Evolutionary conservation across 2,113 vertebrate genomes (phyloP).

Genomic region (Elgaria multicarinata): DNA sequence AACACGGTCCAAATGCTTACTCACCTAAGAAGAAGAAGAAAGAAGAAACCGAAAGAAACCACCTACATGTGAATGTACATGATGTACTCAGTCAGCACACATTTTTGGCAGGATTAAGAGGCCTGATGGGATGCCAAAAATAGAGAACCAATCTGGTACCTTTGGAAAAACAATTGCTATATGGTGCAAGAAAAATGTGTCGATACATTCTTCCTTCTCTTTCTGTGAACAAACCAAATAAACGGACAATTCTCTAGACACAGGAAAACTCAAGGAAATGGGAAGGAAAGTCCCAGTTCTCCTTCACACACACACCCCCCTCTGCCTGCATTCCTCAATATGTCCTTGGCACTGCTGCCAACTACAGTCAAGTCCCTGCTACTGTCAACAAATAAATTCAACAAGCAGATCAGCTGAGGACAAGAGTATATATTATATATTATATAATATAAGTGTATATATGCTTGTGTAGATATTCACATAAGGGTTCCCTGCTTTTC

Average conservation of each 20-base stretch:
- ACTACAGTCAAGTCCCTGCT: neutral
- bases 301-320: neutral
- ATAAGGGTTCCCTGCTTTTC: too few species aligned
- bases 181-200: neutral
- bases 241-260: neutral
- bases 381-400: neutral
- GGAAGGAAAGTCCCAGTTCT: neutral
- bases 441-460: too few species aligned
- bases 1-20: conserved; percentile 64
- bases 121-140: neutral
- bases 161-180: neutral
- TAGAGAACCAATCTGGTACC: neutral
- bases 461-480: too few species aligned
- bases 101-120: neutral
- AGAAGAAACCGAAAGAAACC: neutral
- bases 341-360: neutral
- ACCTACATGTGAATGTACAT: neutral
- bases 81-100: neutral
- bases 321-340: too few species aligned
- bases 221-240: neutral
- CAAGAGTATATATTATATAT: neutral
- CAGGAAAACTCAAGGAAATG: neutral
- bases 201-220: neutral
- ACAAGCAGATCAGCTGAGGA: neutral
- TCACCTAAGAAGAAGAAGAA: conserved; percentile 55